Conservation (phyloP, 2,888 invertebrate genomes). For the Heteropelma amictum region DNA sequence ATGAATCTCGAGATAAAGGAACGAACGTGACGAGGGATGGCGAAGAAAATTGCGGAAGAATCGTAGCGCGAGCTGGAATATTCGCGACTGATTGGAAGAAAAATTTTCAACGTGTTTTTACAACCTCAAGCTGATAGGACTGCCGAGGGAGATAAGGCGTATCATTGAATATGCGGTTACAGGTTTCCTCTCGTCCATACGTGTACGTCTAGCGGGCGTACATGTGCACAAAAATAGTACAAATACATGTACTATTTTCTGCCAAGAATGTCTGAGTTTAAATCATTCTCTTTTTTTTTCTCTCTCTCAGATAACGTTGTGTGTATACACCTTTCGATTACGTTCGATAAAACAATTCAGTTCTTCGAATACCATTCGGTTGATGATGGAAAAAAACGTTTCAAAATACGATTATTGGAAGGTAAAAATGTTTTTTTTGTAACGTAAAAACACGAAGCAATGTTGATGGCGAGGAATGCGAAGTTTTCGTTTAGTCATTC, state of each 20-base stretch:
- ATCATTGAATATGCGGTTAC: constrained; percentile 17
- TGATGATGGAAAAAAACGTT: too few species aligned
- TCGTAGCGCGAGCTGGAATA: constrained; percentile 9
- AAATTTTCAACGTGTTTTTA: constrained; percentile 7
- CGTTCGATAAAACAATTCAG: too few species aligned
- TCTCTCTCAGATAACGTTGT: too few species aligned
- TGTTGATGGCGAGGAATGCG: too few species aligned
- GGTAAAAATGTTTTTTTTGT: too few species aligned
- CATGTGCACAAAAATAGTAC: background rate
- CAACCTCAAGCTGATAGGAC: constrained; percentile 16
- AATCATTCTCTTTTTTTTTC: background rate
- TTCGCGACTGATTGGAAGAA: constrained; percentile 44
- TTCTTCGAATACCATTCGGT: too few species aligned
- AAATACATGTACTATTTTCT: background rate
- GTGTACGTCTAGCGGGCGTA: background rate
- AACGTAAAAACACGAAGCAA: too few species aligned
- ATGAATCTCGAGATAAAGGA: background rate
- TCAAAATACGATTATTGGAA: too few species aligned
- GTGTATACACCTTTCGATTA: too few species aligned
- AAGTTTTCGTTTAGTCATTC: background rate
- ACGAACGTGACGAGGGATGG: background rate
- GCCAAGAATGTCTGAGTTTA: too few species aligned
- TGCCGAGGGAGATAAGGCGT: constrained; percentile 39
- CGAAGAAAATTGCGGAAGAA: background rate
- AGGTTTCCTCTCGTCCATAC: constrained; percentile 3